Percentiles rank a stretch among this genome's conserved stretches.
Conservation (phyloP, 1,140 invertebrate species). For the Macrosteles quadrilineatus region DNA sequence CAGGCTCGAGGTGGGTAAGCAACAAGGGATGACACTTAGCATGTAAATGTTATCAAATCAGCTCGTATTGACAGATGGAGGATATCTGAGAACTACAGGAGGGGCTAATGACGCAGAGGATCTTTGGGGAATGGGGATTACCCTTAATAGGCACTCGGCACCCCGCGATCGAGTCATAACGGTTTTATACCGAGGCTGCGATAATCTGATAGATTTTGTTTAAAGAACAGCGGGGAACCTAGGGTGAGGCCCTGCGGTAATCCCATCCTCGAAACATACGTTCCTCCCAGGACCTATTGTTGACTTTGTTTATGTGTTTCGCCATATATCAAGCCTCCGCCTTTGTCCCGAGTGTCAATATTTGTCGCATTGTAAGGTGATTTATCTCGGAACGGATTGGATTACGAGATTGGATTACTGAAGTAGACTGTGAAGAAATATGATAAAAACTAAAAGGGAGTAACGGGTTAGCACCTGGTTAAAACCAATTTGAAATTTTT, state of each 20-base stretch:
- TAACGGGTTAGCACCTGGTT: no score
- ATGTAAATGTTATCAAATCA: constrained; percentile 6
- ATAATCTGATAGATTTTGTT: constrained; percentile 17
- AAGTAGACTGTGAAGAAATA: no score
- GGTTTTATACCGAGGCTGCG: constrained; percentile 9
- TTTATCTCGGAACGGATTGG: no score
- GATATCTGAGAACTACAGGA: background rate
- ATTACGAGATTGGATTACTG: no score
- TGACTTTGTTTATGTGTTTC: constrained; percentile 8
- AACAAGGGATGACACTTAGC: no score
- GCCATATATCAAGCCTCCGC: background rate
- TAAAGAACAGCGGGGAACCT: constrained; percentile 3
- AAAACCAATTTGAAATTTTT: no score
- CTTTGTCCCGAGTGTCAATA: constrained; percentile 11
- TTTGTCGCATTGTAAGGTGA: background rate
- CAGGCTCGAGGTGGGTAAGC: no score
- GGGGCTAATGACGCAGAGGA: constrained; percentile 9
- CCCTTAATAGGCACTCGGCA: constrained; percentile 14
- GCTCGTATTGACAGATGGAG: background rate
- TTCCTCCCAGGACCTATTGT: constrained; percentile 12
- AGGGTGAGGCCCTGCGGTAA: constrained; percentile 7
- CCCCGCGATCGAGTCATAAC: background rate
- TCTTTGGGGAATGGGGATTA: constrained; percentile 20
- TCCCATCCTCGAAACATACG: constrained; percentile 18
- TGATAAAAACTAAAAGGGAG: no score